Evolutionary conservation across 1,140 invertebrate genomes (phyloP).

Genomic region (Hyphantria cunea): DNA sequence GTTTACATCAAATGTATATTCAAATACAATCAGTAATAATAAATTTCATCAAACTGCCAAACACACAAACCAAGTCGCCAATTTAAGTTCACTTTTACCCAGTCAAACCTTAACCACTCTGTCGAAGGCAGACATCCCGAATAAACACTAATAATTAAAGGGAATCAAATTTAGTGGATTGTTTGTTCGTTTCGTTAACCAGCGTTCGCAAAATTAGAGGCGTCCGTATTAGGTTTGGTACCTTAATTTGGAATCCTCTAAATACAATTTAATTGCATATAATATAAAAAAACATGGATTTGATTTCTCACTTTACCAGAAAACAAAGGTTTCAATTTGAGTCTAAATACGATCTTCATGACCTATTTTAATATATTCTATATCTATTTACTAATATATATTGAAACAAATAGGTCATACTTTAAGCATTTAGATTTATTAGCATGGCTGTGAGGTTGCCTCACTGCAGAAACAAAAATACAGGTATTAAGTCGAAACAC

Average conservation of each 20-base stretch:
- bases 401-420: no score
- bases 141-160: slow-evolving; percentile 28
- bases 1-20: no score
- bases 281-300: background rate
- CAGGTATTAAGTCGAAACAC: no score
- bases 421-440: no score
- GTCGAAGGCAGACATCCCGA: slow-evolving; percentile 13
- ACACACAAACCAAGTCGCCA: slow-evolving; percentile 14
- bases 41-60: slow-evolving; percentile 3
- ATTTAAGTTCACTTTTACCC: slow-evolving; percentile 24
- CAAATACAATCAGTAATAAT: no score
- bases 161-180: slow-evolving; percentile 26
- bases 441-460: no score
- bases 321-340: background rate
- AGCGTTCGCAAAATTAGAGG: slow-evolving; percentile 7
- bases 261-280: background rate
- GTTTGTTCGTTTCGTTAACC: slow-evolving; percentile 22
- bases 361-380: no score
- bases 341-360: no score
- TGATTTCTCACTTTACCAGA: background rate
- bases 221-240: slow-evolving; percentile 20
- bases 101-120: slow-evolving; percentile 8
- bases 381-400: no score
- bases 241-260: slow-evolving; percentile 15
- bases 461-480: no score